phyloP scores from a whole-genome alignment of 1,140 invertebrate genomes.

The Eupristina koningsbergeri region DNA sequence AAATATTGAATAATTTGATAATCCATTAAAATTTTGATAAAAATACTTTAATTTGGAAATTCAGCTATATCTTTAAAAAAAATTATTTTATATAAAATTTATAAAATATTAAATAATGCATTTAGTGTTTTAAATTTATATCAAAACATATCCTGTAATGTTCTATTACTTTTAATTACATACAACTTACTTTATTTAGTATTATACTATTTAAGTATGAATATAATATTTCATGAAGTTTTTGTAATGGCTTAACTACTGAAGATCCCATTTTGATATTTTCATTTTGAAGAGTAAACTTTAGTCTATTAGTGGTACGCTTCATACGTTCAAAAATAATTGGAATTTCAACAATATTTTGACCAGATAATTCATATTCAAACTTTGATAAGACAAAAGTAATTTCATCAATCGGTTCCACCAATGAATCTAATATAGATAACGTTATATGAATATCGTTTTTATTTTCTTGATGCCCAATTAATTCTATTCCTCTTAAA shows the following conservation, averaged over 20 bases:
- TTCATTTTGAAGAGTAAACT: slow-evolving; percentile 46
- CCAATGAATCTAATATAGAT: slow-evolving; percentile 68
- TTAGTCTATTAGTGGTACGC: slow-evolving; percentile 55
- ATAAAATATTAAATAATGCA: not conserved
- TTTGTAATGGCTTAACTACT: slow-evolving; percentile 50
- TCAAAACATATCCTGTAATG: not conserved
- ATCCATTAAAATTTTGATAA: too few species aligned
- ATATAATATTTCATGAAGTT: slow-evolving; percentile 54
- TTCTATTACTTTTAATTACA: not conserved
- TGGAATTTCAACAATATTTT: slow-evolving; percentile 57
- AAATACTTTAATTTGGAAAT: too few species aligned
- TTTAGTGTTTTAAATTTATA: not conserved
- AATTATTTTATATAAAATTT: not conserved
- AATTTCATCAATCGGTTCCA: slow-evolving; percentile 68
- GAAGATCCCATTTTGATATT: slow-evolving; percentile 31
- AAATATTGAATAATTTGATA: too few species aligned
- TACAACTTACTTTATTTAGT: slow-evolving; percentile 56
- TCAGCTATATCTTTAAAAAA: too few species aligned
- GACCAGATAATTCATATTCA: slow-evolving; percentile 62
- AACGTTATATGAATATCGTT: slow-evolving; percentile 51
- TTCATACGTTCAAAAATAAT: slow-evolving; percentile 63
- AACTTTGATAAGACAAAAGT: slow-evolving; percentile 64
- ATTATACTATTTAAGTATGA: slow-evolving; percentile 57
- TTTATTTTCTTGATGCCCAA: slow-evolving; percentile 56
- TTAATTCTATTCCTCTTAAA: slow-evolving; percentile 64